Conservation (phyloP, 2,113 vertebrate species). For the Neolamprologus kungweensis region DNA sequence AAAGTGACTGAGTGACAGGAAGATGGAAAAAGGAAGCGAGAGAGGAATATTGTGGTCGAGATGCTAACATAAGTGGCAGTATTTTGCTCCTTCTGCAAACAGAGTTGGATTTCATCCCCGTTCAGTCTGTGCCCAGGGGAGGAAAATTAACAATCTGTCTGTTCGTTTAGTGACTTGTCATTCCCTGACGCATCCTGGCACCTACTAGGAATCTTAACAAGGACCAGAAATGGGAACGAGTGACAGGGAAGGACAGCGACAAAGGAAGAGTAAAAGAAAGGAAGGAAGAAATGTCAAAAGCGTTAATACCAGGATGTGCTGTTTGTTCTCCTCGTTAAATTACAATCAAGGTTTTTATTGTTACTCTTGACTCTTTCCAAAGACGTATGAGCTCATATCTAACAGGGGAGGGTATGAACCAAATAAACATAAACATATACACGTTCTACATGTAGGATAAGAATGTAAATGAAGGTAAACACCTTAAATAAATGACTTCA, state of each 20-base stretch:
- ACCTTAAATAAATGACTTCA: not conserved
- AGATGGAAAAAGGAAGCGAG: not conserved
- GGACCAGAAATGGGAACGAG: not conserved
- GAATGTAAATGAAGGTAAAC: not conserved
- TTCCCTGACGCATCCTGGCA: not conserved
- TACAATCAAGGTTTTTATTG: not conserved
- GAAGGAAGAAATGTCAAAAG: not conserved
- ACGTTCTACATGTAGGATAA: not conserved
- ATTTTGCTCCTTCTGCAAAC: not conserved
- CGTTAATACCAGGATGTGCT: not conserved
- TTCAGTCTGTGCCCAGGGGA: not conserved
- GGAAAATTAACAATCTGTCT: conserved; percentile 44
- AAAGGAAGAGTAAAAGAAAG: not conserved
- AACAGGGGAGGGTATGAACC: not conserved
- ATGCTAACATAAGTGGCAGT: conserved; percentile 11
- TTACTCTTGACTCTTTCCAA: not conserved
- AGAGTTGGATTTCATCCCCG: conserved; percentile 16
- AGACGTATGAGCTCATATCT: not conserved
- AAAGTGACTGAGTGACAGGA: not conserved
- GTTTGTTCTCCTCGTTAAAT: not conserved
- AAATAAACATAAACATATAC: not conserved
- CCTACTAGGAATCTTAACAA: conserved; percentile 42
- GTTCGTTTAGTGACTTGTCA: conserved; percentile 22
- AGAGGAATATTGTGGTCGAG: not conserved
- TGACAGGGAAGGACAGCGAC: not conserved